Evolutionary conservation across 2,113 vertebrate species (phyloP).

Genomic region (Eretmochelys imbricata): DNA sequence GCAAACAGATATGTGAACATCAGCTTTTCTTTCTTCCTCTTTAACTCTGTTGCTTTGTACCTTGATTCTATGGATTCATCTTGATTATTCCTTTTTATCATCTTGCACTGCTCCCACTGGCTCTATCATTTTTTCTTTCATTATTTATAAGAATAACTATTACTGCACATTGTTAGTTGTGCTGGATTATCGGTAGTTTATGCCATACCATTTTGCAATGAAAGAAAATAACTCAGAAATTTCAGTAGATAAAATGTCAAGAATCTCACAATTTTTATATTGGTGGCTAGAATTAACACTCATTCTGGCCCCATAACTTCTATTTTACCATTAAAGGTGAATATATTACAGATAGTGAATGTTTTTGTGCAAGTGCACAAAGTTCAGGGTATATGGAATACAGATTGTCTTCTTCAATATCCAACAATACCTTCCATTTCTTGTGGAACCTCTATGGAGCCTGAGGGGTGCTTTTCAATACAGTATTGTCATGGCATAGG

Average conservation of each 20-base stretch:
- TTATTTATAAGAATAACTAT: conserved; percentile 18
- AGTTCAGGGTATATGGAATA: background rate
- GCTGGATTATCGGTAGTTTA: background rate
- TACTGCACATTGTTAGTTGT: background rate
- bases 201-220: background rate
- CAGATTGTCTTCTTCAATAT: background rate
- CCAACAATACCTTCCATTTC: background rate
- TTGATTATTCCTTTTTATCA: background rate
- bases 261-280: background rate
- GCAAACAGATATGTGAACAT: background rate
- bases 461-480: background rate
- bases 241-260: background rate
- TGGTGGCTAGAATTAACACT: background rate
- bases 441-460: background rate
- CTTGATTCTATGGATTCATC: background rate
- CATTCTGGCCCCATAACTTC: background rate
- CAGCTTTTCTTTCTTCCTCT: background rate
- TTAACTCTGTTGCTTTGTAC: background rate
- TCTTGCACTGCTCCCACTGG: background rate
- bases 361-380: background rate
- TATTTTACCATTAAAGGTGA: background rate
- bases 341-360: background rate
- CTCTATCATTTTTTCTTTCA: conserved; percentile 13
- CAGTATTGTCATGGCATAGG: accelerated
- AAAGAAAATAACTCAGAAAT: conserved; percentile 21